These are phyloP conservation scores for Phoxinus dragarum DNA, from an alignment of 2,797 vertebrate species.

Conservation along the genomic window DNA sequence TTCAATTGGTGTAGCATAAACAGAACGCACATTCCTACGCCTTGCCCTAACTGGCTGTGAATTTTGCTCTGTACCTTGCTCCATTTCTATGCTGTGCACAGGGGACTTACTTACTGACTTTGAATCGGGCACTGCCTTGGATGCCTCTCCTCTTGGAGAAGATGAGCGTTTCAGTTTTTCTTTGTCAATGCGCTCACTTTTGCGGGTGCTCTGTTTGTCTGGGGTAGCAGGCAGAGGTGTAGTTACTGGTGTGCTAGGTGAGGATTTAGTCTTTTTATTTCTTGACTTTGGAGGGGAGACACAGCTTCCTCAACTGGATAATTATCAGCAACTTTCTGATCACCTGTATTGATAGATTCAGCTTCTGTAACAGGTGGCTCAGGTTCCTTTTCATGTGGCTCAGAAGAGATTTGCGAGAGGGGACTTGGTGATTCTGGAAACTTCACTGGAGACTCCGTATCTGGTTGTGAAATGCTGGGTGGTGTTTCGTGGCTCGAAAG, in stretches of 20 bases:
- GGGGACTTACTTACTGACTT: constrained; percentile 89
- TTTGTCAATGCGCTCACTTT: constrained; percentile 96
- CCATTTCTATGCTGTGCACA: constrained; percentile 82
- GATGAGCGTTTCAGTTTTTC: constrained; percentile 92
- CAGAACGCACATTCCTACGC: constrained; percentile 92
- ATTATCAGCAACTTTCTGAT: constrained; percentile 70
- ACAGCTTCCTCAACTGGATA: constrained; percentile 79
- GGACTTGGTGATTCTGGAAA: constrained; percentile 65
- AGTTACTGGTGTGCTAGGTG: constrained; percentile 68
- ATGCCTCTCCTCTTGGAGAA: constrained; percentile 90
- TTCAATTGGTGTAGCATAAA: constrained; percentile 92
- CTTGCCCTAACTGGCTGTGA: constrained; percentile 85
- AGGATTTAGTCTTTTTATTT: constrained; percentile 87
- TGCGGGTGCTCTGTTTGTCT: constrained; percentile 92
- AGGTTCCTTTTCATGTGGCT: constrained; percentile 66
- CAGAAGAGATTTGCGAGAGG: constrained; percentile 63
- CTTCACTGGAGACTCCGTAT: constrained; percentile 68
- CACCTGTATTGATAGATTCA: constrained; percentile 64
- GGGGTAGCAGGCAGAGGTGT: constrained; percentile 63
- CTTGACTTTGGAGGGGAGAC: constrained; percentile 86
- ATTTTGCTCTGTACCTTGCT: constrained; percentile 83
- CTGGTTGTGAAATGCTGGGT: constrained; percentile 79
- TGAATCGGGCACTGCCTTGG: constrained; percentile 77
- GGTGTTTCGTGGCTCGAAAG: constrained; percentile 73
- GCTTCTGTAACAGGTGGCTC: constrained; percentile 68